Evolutionary conservation across 2,797 vertebrate species (phyloP), one percentile per base, ranked within the genome.

Genomic region (Xenentodon cancila): DNA sequence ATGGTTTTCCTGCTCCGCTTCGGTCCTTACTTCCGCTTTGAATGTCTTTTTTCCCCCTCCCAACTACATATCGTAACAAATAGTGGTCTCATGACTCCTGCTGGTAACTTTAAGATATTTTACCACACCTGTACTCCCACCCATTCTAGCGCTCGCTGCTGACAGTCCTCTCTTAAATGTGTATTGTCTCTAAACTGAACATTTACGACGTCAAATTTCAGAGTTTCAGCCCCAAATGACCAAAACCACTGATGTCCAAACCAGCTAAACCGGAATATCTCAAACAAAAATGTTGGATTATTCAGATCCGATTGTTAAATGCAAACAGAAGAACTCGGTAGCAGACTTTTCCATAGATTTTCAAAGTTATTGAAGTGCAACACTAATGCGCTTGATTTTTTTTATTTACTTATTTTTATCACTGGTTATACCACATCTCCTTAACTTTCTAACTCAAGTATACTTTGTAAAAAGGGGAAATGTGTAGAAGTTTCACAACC

Each of bases 11-110:
- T 70, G 58, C 85, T 79, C 63, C 55, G 71, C 71, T 64, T 3
- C 9, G 30, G 43, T 59, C 34, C 64, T 72, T 53, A 92, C 91
- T 92, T 93, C 90, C 91, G 90, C 88, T 75, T 81, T 54, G 47
- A 53, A 32, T 73, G 49, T 65, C 49, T 59, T 47, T 46, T 54
- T 63, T 1, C 19, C 19, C 13, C 45, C 45, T 13, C 2, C 18
- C 55, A 20, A 21, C 32, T 32, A 54, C 66, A 45, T 64, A 13
- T 59, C 42, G 37, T 64, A 64, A 72, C 75, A 68, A 73, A 4
- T 5, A 53, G 85, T 43, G 84, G 79, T 77, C 54, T 69, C 49
- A 70, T 87, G 92, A 93, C 92, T 91, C 92, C 92, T 93, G 89
- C 90, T 92, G 92, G 92, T 78, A 56, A 73, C 27, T 65, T 54